These are phyloP conservation scores for Hypocryptadius cinnamomeus DNA, from an alignment of 2,113 vertebrate species.

Conservation along the genomic window DNA sequence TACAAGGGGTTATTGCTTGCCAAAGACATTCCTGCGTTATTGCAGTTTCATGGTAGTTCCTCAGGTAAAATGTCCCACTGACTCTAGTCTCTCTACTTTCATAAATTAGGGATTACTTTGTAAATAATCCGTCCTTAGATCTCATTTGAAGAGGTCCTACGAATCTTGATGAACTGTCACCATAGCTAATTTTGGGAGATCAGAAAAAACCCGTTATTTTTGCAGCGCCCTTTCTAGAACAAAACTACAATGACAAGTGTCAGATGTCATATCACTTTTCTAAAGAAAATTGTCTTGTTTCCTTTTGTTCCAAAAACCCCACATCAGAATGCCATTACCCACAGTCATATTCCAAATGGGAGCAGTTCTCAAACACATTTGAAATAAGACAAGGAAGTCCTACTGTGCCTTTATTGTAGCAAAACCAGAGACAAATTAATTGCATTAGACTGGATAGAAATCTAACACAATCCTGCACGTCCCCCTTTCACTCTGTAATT, in stretches of 20 bases:
- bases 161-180: not conserved
- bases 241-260: not conserved
- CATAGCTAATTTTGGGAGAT: not conserved
- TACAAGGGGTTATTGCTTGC: not conserved
- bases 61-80: not conserved
- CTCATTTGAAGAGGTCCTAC: not conserved
- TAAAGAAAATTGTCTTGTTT: not conserved
- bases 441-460: not conserved
- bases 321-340: not conserved
- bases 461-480: not conserved
- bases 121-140: not conserved
- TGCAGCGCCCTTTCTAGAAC: not conserved
- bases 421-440: not conserved
- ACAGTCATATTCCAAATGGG: not conserved
- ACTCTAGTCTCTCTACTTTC: not conserved
- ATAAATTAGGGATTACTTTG: not conserved
- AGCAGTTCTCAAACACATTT: not conserved
- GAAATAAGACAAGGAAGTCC: not conserved
- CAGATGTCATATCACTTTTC: not conserved
- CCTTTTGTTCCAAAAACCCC: not conserved
- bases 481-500: not conserved
- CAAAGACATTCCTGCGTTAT: not conserved
- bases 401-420: not conserved
- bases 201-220: rapidly evolving
- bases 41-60: not conserved